Evolutionary conservation across 2,113 vertebrate species (phyloP), one percentile per base, ranked within the genome.

Genomic region (Condylura cristata): DNA sequence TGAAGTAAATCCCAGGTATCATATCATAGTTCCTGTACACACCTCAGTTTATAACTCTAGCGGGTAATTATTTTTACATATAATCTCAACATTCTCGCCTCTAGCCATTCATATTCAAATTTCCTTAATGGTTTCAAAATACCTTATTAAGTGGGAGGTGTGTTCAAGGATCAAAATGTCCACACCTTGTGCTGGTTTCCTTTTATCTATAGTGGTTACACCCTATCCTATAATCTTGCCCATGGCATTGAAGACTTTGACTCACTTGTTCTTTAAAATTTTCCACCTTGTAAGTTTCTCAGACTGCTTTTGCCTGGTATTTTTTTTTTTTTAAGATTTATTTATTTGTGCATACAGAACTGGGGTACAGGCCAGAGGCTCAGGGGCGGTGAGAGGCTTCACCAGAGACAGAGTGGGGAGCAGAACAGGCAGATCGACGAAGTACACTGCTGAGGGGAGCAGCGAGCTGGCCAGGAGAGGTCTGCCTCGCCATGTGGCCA

Each of bases 101-200:
- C 78, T 61, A 71, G n/a, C 8, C 51, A 16, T 85, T 72, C n/a
- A 46, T 79, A 86, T 39, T 96, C 24, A 81, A 89, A 66, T 72
- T 76, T 66, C 72, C 46, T 89, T 63, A 56, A 82, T 32, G 74
- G 24, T 72, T 89, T 68, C 34, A 53, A 71, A 80, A 84, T 70
- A 39, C 4, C 26, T 30, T 79, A 78, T 70, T 89, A 17, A 7
- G n/a, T 16, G 41, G 24, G 46, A 37, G n/a, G 7, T 58, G 22
- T 66, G 14, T 51, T 91, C 90, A 81, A 74, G 34, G 60, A 76
- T 92, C 6, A 70, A 51, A 85, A 83, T 63, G 5, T 37, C 66
- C 51, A 30, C 16, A 5, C 18, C 6, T 46, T 85, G 6, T 48
- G 26, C 17, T 41, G 22, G 7, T 83, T 12, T 85, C 37, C 71